Evolutionary conservation across 2,797 vertebrate species (phyloP), one percentile per base, ranked within the genome.

Genomic region (Xenops minutus): DNA sequence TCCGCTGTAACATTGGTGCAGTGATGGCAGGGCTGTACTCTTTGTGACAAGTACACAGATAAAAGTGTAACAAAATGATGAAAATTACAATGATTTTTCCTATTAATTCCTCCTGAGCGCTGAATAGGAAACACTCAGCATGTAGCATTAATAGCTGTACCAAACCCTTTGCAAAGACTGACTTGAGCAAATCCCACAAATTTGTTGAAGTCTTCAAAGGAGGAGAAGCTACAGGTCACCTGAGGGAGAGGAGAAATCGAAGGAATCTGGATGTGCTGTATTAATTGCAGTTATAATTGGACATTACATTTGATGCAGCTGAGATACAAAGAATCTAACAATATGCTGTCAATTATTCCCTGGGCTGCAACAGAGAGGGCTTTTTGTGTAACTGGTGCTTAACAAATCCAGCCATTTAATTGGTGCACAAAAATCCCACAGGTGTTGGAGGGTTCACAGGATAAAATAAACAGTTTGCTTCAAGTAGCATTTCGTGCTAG

Each of bases 401-500:
- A 81, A 91, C 44, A 74, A 80, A 67, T 88, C 52, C 52, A 85
- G 4, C 11, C 39, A 32, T 73, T 92, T 83, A 91, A 24, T 37
- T 74, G 41, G 27, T 64, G 36, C n/a, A 39, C 30, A 68, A 56
- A 90, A 85, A 14, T 15, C 39, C 37, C 46, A 7, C 43, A 44
- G 55, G n/a, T 54, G 58, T 72, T 75, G n/a, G 49, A 61, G 37
- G 24, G 49, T 46, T 91, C 54, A 67, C 37, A 56, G 78, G 61
- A n/a, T 85, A 72, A 88, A 93, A 81, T 26, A 36, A 56, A 43
- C 27, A 36, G 44, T 79, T 72, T 74, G 49, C 49, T 64, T 17
- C 80, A 68, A 94, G 85, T 58, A 77, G 58, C 29, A 11, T 86
- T 93, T 91, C 20, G 12, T 55, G 56, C 66, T 37, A 64, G 82